A percentile compares a stretch with the other conserved stretches of the same genome.
phyloP scores from a whole-genome alignment of 2,888 invertebrate genomes.

The Lysandra bellargus region DNA sequence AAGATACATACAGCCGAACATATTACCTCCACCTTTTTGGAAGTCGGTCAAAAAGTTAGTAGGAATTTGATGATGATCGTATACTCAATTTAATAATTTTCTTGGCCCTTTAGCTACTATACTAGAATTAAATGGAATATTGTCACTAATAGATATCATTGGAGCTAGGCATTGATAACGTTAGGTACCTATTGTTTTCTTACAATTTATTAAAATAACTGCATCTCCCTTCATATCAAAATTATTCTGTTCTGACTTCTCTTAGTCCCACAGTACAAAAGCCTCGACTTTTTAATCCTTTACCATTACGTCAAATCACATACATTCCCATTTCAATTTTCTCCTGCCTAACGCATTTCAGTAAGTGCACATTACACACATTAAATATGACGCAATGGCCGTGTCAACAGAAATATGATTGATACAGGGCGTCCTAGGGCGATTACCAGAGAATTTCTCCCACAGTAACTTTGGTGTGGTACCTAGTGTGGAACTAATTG shows the following conservation, averaged over 20 bases:
- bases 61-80: too few species aligned
- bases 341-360: background rate
- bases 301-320: background rate
- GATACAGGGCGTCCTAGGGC: constrained; percentile 35
- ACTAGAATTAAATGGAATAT: too few species aligned
- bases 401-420: constrained; percentile 37
- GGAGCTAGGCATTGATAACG: background rate
- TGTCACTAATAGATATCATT: background rate
- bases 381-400: constrained; percentile 10
- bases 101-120: background rate
- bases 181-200: background rate
- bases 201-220: background rate
- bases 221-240: too few species aligned
- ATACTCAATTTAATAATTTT: background rate
- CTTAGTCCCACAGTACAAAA: too few species aligned
- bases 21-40: too few species aligned
- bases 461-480: constrained; percentile 45
- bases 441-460: constrained; percentile 42
- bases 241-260: too few species aligned
- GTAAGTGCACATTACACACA: background rate
- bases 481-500: constrained; percentile 46
- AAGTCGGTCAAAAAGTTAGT: too few species aligned
- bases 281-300: too few species aligned
- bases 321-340: background rate
- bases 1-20: too few species aligned